Evolutionary conservation across 2,888 invertebrate genomes (phyloP).

Genomic region (Eupithecia subfuscata): DNA sequence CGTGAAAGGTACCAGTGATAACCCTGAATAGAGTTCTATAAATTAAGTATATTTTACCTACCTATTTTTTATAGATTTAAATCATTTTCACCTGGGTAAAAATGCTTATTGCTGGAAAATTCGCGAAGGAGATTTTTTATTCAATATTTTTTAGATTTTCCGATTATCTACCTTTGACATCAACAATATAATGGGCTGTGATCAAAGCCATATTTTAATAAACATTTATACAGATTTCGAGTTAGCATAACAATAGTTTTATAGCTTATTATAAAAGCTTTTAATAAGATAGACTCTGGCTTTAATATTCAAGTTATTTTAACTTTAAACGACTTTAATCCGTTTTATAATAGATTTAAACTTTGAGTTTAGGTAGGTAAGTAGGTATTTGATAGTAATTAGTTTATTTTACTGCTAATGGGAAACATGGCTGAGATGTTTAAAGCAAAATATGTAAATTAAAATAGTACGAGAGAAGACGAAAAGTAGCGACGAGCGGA

Average conservation of each 20-base stretch:
- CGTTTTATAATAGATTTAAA: constrained; percentile 10
- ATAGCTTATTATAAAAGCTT: constrained; percentile 20
- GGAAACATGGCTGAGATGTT: constrained; percentile 7
- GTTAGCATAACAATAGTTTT: constrained; percentile 42
- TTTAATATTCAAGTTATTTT: constrained; percentile 10
- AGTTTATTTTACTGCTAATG: constrained; percentile 38
- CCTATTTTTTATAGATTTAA: background rate
- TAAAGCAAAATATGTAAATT: background rate
- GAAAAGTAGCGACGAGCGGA: constrained; percentile 25
- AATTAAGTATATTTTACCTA: background rate
- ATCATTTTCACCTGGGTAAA: background rate
- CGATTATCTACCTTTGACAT: background rate
- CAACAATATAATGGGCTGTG: background rate
- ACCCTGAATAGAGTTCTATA: background rate
- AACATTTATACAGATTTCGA: constrained; percentile 36
- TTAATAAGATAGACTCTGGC: constrained; percentile 14
- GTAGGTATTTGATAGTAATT: background rate
- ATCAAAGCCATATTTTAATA: constrained; percentile 18
- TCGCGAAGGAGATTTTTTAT: background rate
- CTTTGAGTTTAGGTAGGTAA: background rate
- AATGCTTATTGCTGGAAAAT: background rate
- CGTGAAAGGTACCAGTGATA: background rate
- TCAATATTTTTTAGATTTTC: background rate
- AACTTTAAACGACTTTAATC: background rate
- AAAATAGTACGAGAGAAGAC: background rate